phyloP scores from a whole-genome alignment of 2,797 vertebrate species.

The Gymnodraco acuticeps region DNA sequence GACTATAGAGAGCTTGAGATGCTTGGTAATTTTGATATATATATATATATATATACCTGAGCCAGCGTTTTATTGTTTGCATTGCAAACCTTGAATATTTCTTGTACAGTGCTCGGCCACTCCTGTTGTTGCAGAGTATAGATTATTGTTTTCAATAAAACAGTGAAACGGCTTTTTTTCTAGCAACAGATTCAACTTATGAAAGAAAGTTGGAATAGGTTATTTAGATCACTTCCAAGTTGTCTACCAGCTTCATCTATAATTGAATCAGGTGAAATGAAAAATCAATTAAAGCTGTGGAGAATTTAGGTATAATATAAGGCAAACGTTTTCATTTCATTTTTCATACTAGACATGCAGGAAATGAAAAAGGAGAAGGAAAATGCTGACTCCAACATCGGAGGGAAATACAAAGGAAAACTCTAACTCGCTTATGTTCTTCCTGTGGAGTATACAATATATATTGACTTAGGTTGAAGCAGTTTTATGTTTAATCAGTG shows the following conservation, averaged over 20 bases:
- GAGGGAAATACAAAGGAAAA: conserved; percentile 25
- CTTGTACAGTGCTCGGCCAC: background rate
- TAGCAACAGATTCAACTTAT: conserved; percentile 85
- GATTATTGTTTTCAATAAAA: conserved; percentile 83
- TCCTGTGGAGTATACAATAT: conserved; percentile 39
- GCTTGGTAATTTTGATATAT: too few species aligned
- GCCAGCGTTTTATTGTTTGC: background rate
- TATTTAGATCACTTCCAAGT: conserved; percentile 70
- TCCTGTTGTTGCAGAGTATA: background rate
- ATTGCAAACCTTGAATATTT: background rate
- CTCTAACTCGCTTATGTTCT: conserved; percentile 35
- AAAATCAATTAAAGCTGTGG: conserved; percentile 76
- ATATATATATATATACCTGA: too few species aligned
- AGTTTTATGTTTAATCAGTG: conserved; percentile 34
- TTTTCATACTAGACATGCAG: conserved; percentile 48
- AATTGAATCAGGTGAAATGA: conserved; percentile 75
- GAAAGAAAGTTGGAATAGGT: conserved; percentile 56
- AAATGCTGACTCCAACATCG: conserved; percentile 45
- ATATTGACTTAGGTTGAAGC: conserved; percentile 26
- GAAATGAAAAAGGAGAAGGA: conserved; percentile 50
- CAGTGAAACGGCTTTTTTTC: conserved; percentile 88
- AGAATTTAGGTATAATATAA: conserved; percentile 59
- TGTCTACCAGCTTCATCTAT: conserved; percentile 65
- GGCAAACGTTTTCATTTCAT: conserved; percentile 61
- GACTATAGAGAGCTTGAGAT: too few species aligned